A percentile compares a stretch with the other conserved stretches of the same genome.
Conservation (phyloP, 2,113 vertebrate species). For the Chauna torquata region DNA sequence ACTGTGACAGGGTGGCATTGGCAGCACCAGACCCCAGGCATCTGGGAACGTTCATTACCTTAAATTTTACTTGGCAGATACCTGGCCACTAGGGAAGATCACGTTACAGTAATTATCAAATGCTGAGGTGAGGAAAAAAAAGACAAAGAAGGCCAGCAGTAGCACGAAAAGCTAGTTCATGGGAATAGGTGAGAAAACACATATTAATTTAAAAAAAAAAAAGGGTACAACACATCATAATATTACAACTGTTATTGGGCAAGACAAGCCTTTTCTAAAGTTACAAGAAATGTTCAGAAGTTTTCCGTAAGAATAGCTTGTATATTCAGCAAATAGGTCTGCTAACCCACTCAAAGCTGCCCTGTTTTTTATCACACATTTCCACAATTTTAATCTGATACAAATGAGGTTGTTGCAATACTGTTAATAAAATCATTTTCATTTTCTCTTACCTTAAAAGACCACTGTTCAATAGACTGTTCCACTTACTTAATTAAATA, state of each 20-base stretch:
- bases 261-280: background rate
- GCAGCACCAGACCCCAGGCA: background rate
- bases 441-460: background rate
- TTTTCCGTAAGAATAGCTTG: background rate
- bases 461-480: background rate
- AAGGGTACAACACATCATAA: background rate
- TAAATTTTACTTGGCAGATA: background rate
- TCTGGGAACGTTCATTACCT: background rate
- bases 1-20: background rate
- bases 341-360: background rate
- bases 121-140: background rate
- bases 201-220: background rate
- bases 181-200: background rate
- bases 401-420: background rate
- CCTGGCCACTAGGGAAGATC: background rate
- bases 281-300: background rate
- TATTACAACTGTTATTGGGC: background rate
- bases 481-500: conserved; percentile 10
- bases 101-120: background rate
- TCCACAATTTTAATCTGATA: background rate
- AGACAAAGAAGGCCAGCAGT: background rate
- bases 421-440: background rate
- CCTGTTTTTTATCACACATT: background rate
- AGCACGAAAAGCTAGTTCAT: background rate
- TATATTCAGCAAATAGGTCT: background rate